Evolutionary conservation across 2,888 invertebrate genomes (phyloP).

Genomic region (Autographa gamma): DNA sequence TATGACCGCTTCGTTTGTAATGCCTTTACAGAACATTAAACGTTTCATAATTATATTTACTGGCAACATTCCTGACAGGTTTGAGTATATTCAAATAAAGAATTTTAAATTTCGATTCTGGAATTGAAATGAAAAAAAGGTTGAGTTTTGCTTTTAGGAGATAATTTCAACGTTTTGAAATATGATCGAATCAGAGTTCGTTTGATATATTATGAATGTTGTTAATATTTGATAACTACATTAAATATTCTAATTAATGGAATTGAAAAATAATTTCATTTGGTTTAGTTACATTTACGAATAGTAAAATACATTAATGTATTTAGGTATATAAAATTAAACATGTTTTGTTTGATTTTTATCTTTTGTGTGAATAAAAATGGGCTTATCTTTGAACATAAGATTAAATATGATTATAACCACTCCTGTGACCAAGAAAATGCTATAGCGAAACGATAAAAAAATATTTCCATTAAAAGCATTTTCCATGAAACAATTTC

Average conservation of each 20-base stretch:
- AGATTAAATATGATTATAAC: background rate
- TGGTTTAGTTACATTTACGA: too few relatives aligned
- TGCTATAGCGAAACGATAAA: background rate
- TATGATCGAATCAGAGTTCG: background rate
- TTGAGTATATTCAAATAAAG: slow-evolving; percentile 44
- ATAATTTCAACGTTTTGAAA: background rate
- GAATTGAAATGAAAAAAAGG: slow-evolving; percentile 20
- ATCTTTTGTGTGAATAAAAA: too few relatives aligned
- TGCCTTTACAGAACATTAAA: slow-evolving; percentile 47
- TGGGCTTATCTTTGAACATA: too few relatives aligned
- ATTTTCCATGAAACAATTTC: slow-evolving; percentile 11
- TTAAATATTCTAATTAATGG: too few relatives aligned
- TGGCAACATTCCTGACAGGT: slow-evolving; percentile 40
- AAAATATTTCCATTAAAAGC: slow-evolving; percentile 6
- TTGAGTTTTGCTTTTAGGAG: background rate
- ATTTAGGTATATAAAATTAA: too few relatives aligned
- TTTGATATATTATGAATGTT: background rate
- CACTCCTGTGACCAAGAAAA: background rate
- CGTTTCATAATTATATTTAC: slow-evolving; percentile 62
- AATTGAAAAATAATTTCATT: too few relatives aligned
- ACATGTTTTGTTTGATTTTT: too few relatives aligned
- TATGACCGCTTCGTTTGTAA: slow-evolving; percentile 67
- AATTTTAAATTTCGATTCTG: slow-evolving; percentile 30
- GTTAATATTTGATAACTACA: background rate
- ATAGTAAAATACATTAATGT: too few relatives aligned